Evolutionary conservation across 2,888 invertebrate genomes (phyloP).

Genomic region (Cataglyphis livida): DNA sequence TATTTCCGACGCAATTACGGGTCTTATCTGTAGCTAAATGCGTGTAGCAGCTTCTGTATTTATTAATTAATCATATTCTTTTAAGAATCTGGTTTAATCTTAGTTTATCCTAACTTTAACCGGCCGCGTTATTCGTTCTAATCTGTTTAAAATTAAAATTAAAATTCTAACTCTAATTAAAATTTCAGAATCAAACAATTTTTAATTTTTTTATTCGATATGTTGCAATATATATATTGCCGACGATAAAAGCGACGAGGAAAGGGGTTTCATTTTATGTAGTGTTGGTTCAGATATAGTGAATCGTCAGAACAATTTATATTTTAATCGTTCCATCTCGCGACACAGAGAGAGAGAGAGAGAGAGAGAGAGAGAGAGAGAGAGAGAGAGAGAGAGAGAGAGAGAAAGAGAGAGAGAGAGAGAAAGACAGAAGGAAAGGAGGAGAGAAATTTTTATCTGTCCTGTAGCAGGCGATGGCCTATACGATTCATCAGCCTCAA

Average conservation of each 20-base stretch:
- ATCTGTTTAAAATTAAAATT: neutral
- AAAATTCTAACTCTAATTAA: too few relatives aligned
- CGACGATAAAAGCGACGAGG: slow-evolving; percentile 4
- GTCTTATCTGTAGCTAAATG: neutral
- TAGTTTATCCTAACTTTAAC: neutral
- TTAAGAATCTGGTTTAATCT: neutral
- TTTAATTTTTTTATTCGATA: neutral
- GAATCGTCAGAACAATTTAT: slow-evolving; percentile 46
- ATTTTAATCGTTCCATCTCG: slow-evolving; percentile 41
- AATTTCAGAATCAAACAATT: neutral
- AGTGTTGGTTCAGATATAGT: neutral
- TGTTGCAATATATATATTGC: neutral
- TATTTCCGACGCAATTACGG: neutral
- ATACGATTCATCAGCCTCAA: slow-evolving; percentile 71
- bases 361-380: neutral
- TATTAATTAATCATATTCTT: neutral
- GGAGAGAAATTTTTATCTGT: slow-evolving; percentile 76
- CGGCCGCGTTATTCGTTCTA: neutral
- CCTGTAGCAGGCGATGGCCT: slow-evolving; percentile 79
- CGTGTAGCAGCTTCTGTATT: neutral
- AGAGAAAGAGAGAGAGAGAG: neutral
- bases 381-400: too few relatives aligned
- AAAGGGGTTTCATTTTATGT: slow-evolving; percentile 22
- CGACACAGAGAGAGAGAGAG: neutral
- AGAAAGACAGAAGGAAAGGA: too few relatives aligned